Base-by-base conservation (phyloP, 2,888 invertebrate species). In the Petrophora chlorosata region DNA sequence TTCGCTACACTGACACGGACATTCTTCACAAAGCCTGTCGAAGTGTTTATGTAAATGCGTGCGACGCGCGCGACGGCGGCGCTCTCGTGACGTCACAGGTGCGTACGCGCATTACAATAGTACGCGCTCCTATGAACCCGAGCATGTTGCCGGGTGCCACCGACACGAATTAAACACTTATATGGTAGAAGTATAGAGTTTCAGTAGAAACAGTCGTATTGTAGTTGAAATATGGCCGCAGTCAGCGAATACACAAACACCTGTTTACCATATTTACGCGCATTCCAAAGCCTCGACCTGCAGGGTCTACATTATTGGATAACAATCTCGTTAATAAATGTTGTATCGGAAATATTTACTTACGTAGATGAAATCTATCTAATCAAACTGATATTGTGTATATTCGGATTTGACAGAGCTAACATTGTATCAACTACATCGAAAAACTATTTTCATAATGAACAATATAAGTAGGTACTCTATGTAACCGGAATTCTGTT, bases 11-110 rank as follows among this genome's bases (percentile, higher is more conserved):
- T 38, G 8, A 13, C 26, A 13, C 22, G 33, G 28, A 41, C 25
- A 32, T 9, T 36, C 10, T 3, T 13, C 35, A 19, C 5, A 15
- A 13, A 23, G 16, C 25, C 32, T 22, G 36, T 28, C 33, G 43
- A 42, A 41, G 50, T 57, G 55, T 53, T 50, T 55, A 56, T 58
- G 60, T 13, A 40, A 49, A 58, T 57, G 49, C 12, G 28, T 19
- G 16, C 22, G 53, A 40, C 39, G 46, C 51, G 42, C 35, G 32
- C 9, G 36, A 9, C 16, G 34, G 33, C 26, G 53, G 5, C 1
- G 0, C 19, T 1, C 39, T 28, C 13, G 29, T 41, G 23, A 32
- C 40, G 23, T 33, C 41, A 42, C 34, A 9, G 33, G 32, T 8
- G 30, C 39, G 26, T 12, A 23, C 2, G 17, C 42, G 47, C 23